Evolutionary conservation across 2,113 vertebrate species (phyloP), one percentile per base, ranked within the genome.

Genomic region (Hiodon alosoides): DNA sequence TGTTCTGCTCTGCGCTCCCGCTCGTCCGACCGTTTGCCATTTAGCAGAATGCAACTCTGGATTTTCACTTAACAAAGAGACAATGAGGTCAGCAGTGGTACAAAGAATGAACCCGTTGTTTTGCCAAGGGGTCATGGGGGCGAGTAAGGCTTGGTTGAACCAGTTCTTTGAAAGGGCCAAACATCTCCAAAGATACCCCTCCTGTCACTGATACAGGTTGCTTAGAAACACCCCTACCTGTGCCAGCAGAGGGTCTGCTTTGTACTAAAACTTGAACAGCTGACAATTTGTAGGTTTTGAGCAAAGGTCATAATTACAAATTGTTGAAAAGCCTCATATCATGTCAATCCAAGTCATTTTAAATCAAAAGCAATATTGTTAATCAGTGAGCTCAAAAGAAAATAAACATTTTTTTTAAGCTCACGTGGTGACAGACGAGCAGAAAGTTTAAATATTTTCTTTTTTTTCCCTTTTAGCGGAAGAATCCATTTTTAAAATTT

Each of bases 81-180:
- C 87, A 89, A 89, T 90, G 88, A 90, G 90, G 90, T 92, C 91
- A 90, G 89, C 90, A 89, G 79, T 48, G 78, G 81, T 81, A 81
- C 77, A 84, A 51, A 89, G 90, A 91, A 91, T 90, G 85, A 90
- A 80, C 77, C 88, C 81, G 87, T 91, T 93, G 90, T 93, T 88
- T 88, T 83, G 81, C 79, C 70, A 60, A 81, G 81, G 81, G 84
- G 79, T 84, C 85, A 84, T 65, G 83, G 85, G 88, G 86, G 83
- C 87, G 83, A 80, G 79, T 76, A 80, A 74, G 84, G 81, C 81
- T 79, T 69, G 81, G 68, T 79, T 90, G 84, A 91, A 90, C 84
- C 79, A 77, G 81, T 83, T 82, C 83, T 88, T 87, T 90, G 85
- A 85, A 71, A 54, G 72, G 78, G 78, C 73, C 72, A 79, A 79